Evolutionary conservation across 2,888 invertebrate species (phyloP), one percentile per base, ranked within the genome.

Genomic region (Perdita meconis): DNA sequence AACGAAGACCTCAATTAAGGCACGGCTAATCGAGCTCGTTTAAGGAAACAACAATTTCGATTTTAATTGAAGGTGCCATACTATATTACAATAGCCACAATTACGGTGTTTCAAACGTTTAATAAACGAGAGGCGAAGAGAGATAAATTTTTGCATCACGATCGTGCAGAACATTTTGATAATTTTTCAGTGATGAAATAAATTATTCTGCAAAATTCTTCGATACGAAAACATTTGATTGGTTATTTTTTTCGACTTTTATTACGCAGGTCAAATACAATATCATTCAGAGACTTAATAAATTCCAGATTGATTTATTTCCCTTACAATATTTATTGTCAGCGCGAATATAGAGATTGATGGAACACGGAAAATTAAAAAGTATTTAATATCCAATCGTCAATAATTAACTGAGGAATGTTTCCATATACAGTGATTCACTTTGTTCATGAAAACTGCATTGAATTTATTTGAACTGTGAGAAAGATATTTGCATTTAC

Each of bases 291-390:
- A 12, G 13, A n/a, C 65, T 59, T 44, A 59, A 51, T 66, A 26
- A 40, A 57, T 40, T 57, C n/a, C 44, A 51, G 42, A 66, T 65
- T 53, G 59, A 59, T 66, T 51, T 44, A 24, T n/a, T 24, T 10
- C 5, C 10, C 12, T 24, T 36, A 24, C 42, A 53, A 51, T 26
- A 51, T 57, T 56, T 10, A 53, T 65, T 42, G 56, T 10, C 53
- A 19, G 5, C 38, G 55, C 19, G 59, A 59, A 71, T 59, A 42
- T 30, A 22, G 6, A 12, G 30, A 1, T 16, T 12, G 19, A 1
- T 13, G 42, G 30, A n/a, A 47, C 4, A 12, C 2, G 8, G 22
- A 8, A 22, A 10, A 1, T 55, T 13, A 36, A 44, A 24, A 10
- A 24, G 16, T 16, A 55, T 69, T 38, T 24, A 13, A 36, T 55